Conservation (phyloP, 2,113 vertebrate species). For the Arothron firmamentum region DNA sequence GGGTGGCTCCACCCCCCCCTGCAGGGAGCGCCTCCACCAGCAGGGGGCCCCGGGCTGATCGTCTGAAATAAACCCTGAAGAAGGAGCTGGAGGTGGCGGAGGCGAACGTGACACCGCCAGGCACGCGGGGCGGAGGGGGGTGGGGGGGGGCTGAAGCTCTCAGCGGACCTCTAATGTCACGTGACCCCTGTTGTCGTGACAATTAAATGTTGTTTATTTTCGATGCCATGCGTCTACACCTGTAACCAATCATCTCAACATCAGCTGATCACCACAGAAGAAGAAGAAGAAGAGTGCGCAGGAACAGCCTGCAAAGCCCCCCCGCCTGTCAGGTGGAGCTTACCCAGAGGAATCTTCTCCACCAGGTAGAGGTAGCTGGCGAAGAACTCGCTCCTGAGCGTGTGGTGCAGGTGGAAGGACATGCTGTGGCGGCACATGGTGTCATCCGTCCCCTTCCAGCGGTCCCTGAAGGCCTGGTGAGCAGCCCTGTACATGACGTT, state of each 20-base stretch:
- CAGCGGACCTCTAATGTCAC: too few relatives aligned
- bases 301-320: too few relatives aligned
- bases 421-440: conserved; percentile 90
- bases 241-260: too few relatives aligned
- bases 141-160: background rate
- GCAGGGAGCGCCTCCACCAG: too few relatives aligned
- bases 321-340: too few relatives aligned
- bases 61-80: background rate
- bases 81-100: background rate
- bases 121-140: background rate
- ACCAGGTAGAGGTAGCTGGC: conserved; percentile 92
- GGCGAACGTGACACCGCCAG: background rate
- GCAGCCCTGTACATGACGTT: conserved; percentile 78
- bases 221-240: too few relatives aligned
- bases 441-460: conserved; percentile 85
- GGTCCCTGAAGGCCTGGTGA: conserved; percentile 84
- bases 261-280: too few relatives aligned
- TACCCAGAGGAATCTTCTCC: conserved; percentile 88
- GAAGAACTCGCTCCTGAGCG: conserved; percentile 89
- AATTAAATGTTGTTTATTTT: too few relatives aligned
- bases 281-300: too few relatives aligned
- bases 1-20: too few relatives aligned
- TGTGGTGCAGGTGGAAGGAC: conserved; percentile 88
- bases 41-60: too few relatives aligned
- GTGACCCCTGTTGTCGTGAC: too few relatives aligned